A percentile compares a stretch with the other conserved stretches of the same genome.
Conservation (phyloP, 2,888 invertebrate genomes). For the Sturmia bella region DNA sequence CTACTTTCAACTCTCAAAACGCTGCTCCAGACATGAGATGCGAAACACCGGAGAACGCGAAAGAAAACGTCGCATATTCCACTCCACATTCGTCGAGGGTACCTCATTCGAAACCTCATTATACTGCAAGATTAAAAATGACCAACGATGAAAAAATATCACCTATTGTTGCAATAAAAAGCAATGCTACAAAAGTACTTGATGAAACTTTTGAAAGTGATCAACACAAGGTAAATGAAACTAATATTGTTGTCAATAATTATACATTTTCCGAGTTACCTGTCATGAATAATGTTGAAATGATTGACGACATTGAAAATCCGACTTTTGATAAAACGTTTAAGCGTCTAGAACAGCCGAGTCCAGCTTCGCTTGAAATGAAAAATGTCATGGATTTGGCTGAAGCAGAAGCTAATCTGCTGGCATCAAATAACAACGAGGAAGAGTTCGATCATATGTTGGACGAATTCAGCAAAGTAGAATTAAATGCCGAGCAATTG, state of each 20-base stretch:
- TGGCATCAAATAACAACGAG: conserved; percentile 78
- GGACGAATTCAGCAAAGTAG: conserved; percentile 77
- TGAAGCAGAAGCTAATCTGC: conserved; percentile 77
- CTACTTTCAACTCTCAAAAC: conserved; percentile 72
- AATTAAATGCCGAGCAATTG: conserved; percentile 78
- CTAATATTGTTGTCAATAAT: conserved; percentile 63
- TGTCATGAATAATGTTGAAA: conserved; percentile 73
- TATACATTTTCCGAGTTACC: conserved; percentile 70
- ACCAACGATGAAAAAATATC: conserved; percentile 77
- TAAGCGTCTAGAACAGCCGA: conserved; percentile 62
- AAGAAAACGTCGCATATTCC: conserved; percentile 74
- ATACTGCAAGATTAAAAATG: conserved; percentile 76
- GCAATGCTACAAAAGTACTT: conserved; percentile 69
- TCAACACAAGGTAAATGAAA: conserved; percentile 55
- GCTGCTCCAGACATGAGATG: conserved; percentile 72
- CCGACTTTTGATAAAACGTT: conserved; percentile 74
- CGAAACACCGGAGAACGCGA: conserved; percentile 77
- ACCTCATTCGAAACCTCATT: conserved; percentile 73
- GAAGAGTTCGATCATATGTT: conserved; percentile 81
- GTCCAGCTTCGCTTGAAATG: conserved; percentile 74
- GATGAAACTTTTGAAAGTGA: conserved; percentile 74
- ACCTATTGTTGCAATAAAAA: conserved; percentile 75
- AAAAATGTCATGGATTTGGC: conserved; percentile 76
- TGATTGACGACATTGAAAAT: conserved; percentile 77
- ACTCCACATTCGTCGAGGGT: conserved; percentile 76